Conservation (phyloP, 2,888 invertebrate genomes). For the Portevinia maculata region DNA sequence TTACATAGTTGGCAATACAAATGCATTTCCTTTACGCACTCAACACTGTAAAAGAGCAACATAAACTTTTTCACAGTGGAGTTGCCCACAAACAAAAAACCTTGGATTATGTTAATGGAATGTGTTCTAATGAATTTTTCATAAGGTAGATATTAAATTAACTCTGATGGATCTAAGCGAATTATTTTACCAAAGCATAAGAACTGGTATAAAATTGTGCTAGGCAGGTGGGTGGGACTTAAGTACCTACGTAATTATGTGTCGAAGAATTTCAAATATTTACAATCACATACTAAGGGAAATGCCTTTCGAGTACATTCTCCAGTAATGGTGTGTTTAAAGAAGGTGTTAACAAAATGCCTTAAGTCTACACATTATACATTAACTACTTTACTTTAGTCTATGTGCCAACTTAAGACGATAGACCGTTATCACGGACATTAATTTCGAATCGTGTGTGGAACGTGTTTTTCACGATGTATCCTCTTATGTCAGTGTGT, state of each 20-base stretch:
- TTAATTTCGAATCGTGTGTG: slow-evolving; percentile 66
- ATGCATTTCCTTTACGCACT: no score
- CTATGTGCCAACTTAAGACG: slow-evolving; percentile 40
- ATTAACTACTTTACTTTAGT: slow-evolving; percentile 30
- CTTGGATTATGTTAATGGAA: slow-evolving; percentile 55
- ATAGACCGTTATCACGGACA: slow-evolving; percentile 52
- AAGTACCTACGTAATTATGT: slow-evolving; percentile 23
- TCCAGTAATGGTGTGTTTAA: slow-evolving; percentile 24
- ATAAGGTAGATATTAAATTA: slow-evolving; percentile 49
- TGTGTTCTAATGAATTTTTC: slow-evolving; percentile 49
- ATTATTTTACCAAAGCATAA: slow-evolving; percentile 3
- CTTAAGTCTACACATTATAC: slow-evolving; percentile 6
- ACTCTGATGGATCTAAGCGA: slow-evolving; percentile 38
- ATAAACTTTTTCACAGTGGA: background rate
- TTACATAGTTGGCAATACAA: no score
- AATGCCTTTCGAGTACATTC: slow-evolving; percentile 6
- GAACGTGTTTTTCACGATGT: slow-evolving; percentile 47
- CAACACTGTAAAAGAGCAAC: no score
- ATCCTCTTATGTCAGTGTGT: slow-evolving; percentile 21
- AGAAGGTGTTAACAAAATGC: slow-evolving; percentile 53
- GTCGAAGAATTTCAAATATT: slow-evolving; percentile 27
- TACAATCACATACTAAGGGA: slow-evolving; percentile 7
- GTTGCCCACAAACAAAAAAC: background rate
- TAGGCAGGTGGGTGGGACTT: background rate
- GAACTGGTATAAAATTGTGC: background rate